Conservation (phyloP, 2,888 invertebrate genomes). For the Heliconius ethilla region DNA sequence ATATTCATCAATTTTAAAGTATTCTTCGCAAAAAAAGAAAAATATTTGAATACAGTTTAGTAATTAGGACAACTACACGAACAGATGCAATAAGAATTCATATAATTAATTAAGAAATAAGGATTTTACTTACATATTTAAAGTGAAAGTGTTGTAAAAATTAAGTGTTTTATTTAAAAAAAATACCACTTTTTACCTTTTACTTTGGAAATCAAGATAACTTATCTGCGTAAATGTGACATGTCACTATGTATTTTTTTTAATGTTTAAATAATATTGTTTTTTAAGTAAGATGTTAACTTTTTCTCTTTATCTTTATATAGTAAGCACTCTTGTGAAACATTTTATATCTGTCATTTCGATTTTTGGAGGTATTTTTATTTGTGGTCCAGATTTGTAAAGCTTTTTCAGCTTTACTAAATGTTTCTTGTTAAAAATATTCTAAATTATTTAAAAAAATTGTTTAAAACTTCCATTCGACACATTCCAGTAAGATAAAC, state of each 20-base stretch:
- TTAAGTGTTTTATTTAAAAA: neutral
- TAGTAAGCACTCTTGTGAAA: neutral
- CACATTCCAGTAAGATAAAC: too few relatives aligned
- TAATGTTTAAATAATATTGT: neutral
- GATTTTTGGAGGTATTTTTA: neutral
- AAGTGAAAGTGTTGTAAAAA: neutral
- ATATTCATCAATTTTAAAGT: too few relatives aligned
- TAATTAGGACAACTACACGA: neutral
- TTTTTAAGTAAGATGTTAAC: neutral
- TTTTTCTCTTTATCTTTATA: neutral
- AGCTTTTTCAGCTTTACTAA: neutral
- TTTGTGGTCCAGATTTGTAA: neutral
- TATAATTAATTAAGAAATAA: neutral
- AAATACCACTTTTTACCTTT: neutral
- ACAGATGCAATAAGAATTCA: neutral
- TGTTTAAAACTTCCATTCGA: too few relatives aligned
- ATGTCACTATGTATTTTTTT: neutral
- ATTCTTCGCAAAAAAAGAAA: too few relatives aligned
- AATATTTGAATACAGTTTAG: too few relatives aligned
- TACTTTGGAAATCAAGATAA: conserved; percentile 7
- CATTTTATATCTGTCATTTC: neutral
- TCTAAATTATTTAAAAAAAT: too few relatives aligned
- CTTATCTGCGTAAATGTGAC: neutral
- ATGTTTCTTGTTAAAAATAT: too few relatives aligned
- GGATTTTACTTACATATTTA: neutral